Base-by-base conservation (phyloP, 2,888 invertebrate species). In the Philaethria dido region DNA sequence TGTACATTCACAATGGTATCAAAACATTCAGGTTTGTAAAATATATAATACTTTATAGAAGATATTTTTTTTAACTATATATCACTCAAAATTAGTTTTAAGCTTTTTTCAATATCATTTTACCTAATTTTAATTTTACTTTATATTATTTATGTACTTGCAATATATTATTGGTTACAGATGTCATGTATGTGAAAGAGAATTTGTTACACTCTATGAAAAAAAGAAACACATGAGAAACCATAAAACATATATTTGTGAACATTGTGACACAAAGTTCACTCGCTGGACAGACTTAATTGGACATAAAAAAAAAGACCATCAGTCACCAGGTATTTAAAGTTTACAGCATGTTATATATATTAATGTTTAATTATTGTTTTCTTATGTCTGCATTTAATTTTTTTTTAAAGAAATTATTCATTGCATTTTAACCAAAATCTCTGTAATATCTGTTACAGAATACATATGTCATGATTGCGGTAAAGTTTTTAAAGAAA, bases 1-100 rank as follows among this genome's bases (percentile, higher is more conserved):
- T 94, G 84, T 92, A 92, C 44, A 75, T 78, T 18, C 95, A 95
- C 74, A 93, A 93, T 44, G 92, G 93, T 29, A 74, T 91, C 18
- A 91, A 89, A 77, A 79, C 87, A 59, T 92, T 89, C 75, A 82
- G 83, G 92, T 90, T 78, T 72, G 75, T 74, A 69, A 20, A 29
- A 52, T 20, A 45, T 48, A 42, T 36, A 36, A 36, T 8, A 36
- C 9, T 29, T 29, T 29, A 29, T 29, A 29, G 6, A 29, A 29
- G 6, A 29, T 4, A 29, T 6, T 29, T 29, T 29, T 29, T 6
- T 29, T 29, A 6, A 3, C 29, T 29, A 4, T 29, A 29, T 4
- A 29, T n/a, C n/a, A n/a, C n/a, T n/a, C n/a, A n/a, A n/a, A n/a
- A n/a, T n/a, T n/a, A n/a, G n/a, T n/a, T n/a, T n/a, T n/a, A n/a